Percentiles rank a stretch among this genome's conserved stretches.
phyloP scores from a whole-genome alignment of 2,888 invertebrate genomes.

The Empis livida region DNA sequence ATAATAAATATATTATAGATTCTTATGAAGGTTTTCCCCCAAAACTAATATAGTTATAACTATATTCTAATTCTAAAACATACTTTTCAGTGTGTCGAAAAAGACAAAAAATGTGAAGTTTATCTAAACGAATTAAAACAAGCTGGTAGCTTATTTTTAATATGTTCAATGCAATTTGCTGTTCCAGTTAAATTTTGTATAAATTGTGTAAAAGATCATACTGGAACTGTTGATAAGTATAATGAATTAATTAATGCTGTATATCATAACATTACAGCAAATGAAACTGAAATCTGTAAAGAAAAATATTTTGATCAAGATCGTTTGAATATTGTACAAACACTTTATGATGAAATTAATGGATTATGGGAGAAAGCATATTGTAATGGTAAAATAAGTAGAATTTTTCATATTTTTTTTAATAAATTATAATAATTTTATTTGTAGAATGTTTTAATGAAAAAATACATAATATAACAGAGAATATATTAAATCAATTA shows the following conservation, averaged over 20 bases:
- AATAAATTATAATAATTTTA: background rate
- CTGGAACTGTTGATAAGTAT: background rate
- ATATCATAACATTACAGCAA: constrained; percentile 6
- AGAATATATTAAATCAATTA: background rate
- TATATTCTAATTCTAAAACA: too few species aligned
- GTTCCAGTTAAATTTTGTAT: background rate
- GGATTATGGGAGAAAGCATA: constrained; percentile 22
- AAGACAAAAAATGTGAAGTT: too few species aligned
- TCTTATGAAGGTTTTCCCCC: too few species aligned
- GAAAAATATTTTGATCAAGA: constrained; percentile 20
- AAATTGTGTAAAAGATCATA: background rate
- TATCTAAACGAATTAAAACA: too few species aligned
- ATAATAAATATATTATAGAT: too few species aligned
- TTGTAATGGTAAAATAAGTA: constrained; percentile 20
- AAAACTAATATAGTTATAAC: too few species aligned
- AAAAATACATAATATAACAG: background rate
- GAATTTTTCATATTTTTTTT: constrained; percentile 18
- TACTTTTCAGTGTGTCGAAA: too few species aligned
- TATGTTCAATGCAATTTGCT: background rate
- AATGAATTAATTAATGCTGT: background rate
- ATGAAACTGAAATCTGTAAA: constrained; percentile 15
- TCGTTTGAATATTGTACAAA: constrained; percentile 22
- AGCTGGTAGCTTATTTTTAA: too few species aligned
- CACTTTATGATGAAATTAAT: constrained; percentile 16
- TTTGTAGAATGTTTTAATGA: background rate